Conservation (phyloP, 2,888 invertebrate genomes). For the Drosophila atripex region DNA sequence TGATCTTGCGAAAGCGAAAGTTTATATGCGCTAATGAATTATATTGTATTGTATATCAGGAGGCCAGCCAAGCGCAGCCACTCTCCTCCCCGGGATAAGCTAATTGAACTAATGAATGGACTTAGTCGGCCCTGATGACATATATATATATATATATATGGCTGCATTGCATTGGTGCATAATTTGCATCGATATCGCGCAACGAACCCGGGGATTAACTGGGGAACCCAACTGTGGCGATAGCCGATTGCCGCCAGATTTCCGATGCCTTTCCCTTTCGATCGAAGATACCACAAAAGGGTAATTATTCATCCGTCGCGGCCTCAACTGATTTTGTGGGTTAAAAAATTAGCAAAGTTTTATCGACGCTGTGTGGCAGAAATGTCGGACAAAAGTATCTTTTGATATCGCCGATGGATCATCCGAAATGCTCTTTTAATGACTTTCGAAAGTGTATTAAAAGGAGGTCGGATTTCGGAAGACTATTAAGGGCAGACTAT, state of each 20-base stretch:
- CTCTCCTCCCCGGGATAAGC: constrained; percentile 39
- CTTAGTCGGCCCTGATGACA: constrained; percentile 54
- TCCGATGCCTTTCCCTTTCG: constrained; percentile 37
- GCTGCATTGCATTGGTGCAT: constrained; percentile 16
- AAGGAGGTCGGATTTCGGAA: constrained; percentile 4
- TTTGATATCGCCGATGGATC: constrained; percentile 32
- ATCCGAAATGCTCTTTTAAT: constrained; percentile 31
- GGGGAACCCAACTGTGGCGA: constrained; percentile 28
- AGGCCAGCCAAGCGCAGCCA: constrained; percentile 36
- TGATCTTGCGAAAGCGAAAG: constrained; percentile 78
- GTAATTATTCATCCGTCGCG: constrained; percentile 41
- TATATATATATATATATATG: constrained; percentile 5
- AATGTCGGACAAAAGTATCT: constrained; percentile 21
- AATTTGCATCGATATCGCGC: constrained; percentile 28
- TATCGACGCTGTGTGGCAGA: constrained; percentile 29
- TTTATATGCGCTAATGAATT: constrained; percentile 76
- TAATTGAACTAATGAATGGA: constrained; percentile 72
- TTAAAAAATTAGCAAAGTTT: constrained; percentile 23
- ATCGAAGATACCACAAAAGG: constrained; percentile 33
- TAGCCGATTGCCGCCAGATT: constrained; percentile 12
- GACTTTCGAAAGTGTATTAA: constrained; percentile 30
- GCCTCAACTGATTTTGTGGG: constrained; percentile 29
- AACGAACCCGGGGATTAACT: constrained; percentile 14
- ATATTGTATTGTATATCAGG: constrained; percentile 60
- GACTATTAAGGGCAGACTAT: too few species aligned